Base-by-base conservation (phyloP, 2,797 vertebrate species). In the Coracias cyanogaster region DNA sequence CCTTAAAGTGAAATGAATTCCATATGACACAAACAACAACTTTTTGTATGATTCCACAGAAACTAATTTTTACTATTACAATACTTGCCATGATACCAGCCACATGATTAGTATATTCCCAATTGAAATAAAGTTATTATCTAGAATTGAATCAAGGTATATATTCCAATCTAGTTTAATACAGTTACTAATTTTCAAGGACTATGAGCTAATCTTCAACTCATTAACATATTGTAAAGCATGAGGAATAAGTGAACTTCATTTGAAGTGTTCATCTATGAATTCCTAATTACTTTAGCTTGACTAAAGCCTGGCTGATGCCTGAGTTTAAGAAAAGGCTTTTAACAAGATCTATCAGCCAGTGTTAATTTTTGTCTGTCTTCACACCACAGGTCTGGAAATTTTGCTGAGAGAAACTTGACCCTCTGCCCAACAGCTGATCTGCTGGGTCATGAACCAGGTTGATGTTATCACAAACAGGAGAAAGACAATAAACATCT, bases 191-290 rank as follows among this genome's bases (percentile, higher is more conserved):
- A 72, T 92, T 96, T 95, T 94, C 61, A 94, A 72, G 96, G 89
- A 37, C 82, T 88, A 29, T 64, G 33, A 97, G 17, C 46, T 92
- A 90, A 86, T 96, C 45, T 90, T 52, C n/a, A 70, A 85, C 79
- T 89, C 82, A 94, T 93, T 94, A 93, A 95, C 94, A 87, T 82
- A 90, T 37, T 86, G 84, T 91, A 95, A 93, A 94, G 33, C 31
- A 52, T 60, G 48, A 67, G 24, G 61, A 96, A 96, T 86, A 95
- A 96, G 77, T 96, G 29, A 89, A 76, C 46, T 90, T 87, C 62
- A 82, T 83, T 78, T 97, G 86, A 77, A 78, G 52, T 89, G 80
- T 48, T 95, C 81, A 96, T 86, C 74, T 78, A 77, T 94, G 58
- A 96, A 94, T 94, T 95, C 49, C 84, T 93, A 81, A 96, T 94